Evolutionary conservation across 2,113 vertebrate genomes (phyloP), one percentile per base, ranked within the genome.

Genomic region (Grallaria varia): DNA sequence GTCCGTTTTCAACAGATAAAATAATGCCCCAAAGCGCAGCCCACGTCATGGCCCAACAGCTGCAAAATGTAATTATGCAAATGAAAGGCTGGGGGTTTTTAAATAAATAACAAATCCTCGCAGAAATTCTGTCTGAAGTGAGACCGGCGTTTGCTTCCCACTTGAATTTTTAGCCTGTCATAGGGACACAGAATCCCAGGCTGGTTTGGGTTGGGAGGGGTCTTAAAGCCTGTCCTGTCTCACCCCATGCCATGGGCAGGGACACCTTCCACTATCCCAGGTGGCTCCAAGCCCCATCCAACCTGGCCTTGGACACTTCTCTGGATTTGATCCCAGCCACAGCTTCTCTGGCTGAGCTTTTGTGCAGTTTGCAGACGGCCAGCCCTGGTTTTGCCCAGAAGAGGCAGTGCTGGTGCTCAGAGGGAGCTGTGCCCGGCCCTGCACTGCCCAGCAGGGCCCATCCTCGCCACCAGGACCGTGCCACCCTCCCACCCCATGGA

Each of bases 1-100:
- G 91, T 40, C 83, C 30, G 0, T 55, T 71, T 45, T 4, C 49
- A 62, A 15, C 2, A 8, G 63, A 69, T 27, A 39, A 93, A 84
- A 69, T 23, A 27, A 58, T 5, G 68, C 76, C 89, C 93, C 95
- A 91, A 50, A 95, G 89, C 89, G 12, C 91, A 63, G 77, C 81
- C 77, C 69, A 9, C 56, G 8, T n/a, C 23, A 19, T 30, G 63
- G 79, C 60, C 91, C 84, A 63, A 30, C 66, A 90, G 87, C 95
- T 93, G 96, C 95, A 87, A 74, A 69, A 60, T 64, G 90, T 11
- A 59, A 91, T 87, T 72, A 79, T 80, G 94, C 74, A 85, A 91
- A 93, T 39, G 24, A 21, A 14, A 20, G 31, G 66, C 69, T 63
- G 23, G 28, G 28, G 25, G 3, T 21, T 39, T 69, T 77, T 50